A percentile compares a stretch with the other conserved stretches of the same genome.
phyloP scores from a whole-genome alignment of 1,140 invertebrate species.

The Polypedilum pembai region DNA sequence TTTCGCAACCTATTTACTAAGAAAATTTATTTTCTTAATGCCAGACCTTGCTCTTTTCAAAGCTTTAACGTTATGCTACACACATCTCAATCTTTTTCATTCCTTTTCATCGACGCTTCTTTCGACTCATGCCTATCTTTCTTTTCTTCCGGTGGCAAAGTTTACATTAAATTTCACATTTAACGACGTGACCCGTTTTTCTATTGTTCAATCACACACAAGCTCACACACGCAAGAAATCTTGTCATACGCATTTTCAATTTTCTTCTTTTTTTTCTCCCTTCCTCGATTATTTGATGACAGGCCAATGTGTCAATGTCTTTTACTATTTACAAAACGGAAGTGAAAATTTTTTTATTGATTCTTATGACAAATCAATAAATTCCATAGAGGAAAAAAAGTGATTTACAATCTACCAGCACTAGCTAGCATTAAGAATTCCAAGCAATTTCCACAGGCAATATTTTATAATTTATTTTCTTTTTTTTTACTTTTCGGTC shows the following conservation, averaged over 20 bases:
- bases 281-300: neutral
- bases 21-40: too few species aligned
- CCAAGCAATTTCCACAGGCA: neutral
- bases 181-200: neutral
- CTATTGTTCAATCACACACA: constrained; percentile 2
- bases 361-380: constrained; percentile 12
- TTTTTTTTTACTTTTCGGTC: neutral
- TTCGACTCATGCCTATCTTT: neutral
- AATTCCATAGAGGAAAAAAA: too few species aligned
- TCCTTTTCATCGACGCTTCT: too few species aligned
- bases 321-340: neutral
- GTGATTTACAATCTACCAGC: neutral
- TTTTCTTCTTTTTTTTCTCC: too few species aligned
- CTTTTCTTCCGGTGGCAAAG: neutral
- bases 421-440: neutral
- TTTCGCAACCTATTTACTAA: too few species aligned
- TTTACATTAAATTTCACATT: constrained; percentile 9
- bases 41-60: too few species aligned
- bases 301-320: constrained; percentile 8
- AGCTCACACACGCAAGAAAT: too few species aligned
- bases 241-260: too few species aligned
- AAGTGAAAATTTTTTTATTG: constrained; percentile 20
- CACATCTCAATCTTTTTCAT: too few species aligned
- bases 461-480: neutral
- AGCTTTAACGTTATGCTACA: too few species aligned